These are phyloP conservation scores for Hypomecis atomaria DNA, from an alignment of 2,888 invertebrate genomes.

Conservation along the genomic window DNA sequence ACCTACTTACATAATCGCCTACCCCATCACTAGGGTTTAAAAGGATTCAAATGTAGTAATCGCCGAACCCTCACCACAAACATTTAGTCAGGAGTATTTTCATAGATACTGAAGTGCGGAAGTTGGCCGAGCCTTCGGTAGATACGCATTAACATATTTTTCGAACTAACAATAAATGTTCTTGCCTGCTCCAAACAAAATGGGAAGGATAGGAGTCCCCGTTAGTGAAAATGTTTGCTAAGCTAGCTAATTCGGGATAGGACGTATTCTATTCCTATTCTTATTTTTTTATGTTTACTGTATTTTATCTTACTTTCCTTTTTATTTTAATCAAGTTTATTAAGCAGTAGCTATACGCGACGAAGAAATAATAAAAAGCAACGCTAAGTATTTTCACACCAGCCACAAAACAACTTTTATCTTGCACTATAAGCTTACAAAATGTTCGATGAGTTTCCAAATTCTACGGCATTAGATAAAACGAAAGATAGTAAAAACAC, in stretches of 20 bases:
- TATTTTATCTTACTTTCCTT: no score
- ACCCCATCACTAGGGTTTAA: conserved; percentile 49
- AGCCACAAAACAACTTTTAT: conserved; percentile 31
- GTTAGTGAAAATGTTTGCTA: no score
- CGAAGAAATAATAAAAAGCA: neutral
- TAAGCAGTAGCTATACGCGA: no score
- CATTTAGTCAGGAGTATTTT: conserved; percentile 43
- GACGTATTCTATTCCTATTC: no score
- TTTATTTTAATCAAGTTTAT: no score
- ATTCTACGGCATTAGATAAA: conserved; percentile 30
- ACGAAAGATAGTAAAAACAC: conserved; percentile 31
- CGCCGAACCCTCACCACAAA: conserved; percentile 43
- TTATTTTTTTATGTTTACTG: no score
- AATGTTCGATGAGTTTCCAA: conserved; percentile 28
- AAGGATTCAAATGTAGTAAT: conserved; percentile 55
- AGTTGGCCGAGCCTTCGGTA: conserved; percentile 26
- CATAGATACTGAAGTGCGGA: conserved; percentile 42
- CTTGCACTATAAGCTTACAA: conserved; percentile 32
- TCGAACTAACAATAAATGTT: neutral
- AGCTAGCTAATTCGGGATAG: no score
- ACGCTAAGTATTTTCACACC: conserved; percentile 34
- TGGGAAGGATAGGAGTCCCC: no score
- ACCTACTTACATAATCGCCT: neutral
- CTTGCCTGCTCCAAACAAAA: neutral
- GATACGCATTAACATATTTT: conserved; percentile 30